Base-by-base conservation (phyloP, 2,797 vertebrate species). In the Pipistrellus kuhlii region DNA sequence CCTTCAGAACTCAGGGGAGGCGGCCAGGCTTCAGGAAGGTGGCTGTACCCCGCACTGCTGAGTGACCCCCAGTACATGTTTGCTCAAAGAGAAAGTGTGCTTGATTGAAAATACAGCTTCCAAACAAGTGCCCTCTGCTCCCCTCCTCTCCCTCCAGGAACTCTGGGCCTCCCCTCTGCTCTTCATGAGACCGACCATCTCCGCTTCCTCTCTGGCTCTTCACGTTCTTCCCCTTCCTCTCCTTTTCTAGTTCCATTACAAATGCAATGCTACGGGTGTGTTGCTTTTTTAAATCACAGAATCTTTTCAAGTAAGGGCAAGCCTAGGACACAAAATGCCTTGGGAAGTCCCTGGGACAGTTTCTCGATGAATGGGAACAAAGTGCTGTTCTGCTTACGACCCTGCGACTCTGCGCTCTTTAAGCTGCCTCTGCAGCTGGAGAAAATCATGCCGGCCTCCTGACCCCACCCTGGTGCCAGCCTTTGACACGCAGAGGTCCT, bases 371-470 rank as follows among this genome's bases (percentile, higher is more conserved):
- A 12, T 7, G 14, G 30, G 20, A 59, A 4, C 30, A 13, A 2
- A 1, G 48, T 7, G 13, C 21, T 17, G 10, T 2, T 21, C 7
- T 2, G 2, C 0, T 17, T 18, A 5, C 0, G 5, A 3, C 6
- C 20, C 51, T 23, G 27, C 4, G n/a, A 9, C 18, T 4, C 77
- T 44, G 11, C 62, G 23, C 15, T 76, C 41, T 72, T 9, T 13
- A 80, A 81, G 32, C 32, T 27, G 8, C 48, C 53, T 76, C 48
- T 13, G 7, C 32, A 51, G 23, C 6, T 57, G 66, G 83, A 51
- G 10, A 48, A 30, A 20, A 72, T 59, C 38, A 1, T 1, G 0
- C 14, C 8, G 30, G 75, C 62, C 18, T 55, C 71, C 48, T 30
- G 64, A 69, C 35, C 15, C 17, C 27, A 32, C 6, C n/a, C 27